Base-by-base conservation (phyloP, 2,888 invertebrate species). In the Pollenia labialis region DNA sequence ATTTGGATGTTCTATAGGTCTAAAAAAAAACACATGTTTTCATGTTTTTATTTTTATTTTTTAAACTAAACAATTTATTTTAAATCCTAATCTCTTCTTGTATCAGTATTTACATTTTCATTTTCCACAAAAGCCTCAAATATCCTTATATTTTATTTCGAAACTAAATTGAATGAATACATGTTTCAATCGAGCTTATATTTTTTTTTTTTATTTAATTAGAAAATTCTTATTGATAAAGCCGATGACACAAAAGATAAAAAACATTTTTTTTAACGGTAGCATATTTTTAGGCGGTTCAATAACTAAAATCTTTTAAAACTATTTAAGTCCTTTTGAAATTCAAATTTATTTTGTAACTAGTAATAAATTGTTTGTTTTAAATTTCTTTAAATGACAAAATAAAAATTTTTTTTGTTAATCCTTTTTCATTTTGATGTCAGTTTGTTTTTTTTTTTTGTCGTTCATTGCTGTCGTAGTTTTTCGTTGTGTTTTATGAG, bases 401-500 rank as follows among this genome's bases (percentile, higher is more conserved):
- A 23, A 42, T 10, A 42, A 62, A 62, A 1, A 60, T 44, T 68
- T 32, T 32, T 32, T 32, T 32, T 6, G 4, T 32, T 32, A 32
- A 48, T 62, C n/a, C 42, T 48, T 14, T 48, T 74, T 62, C 12
- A 16, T 56, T 56, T 56, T 64, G 1, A n/a, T 64, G 64, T 18
- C 40, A 16, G 32, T 4, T 23, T 23, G 32, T 4, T 23, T 23
- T 23, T 23, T 2, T 23, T 23, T 40, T 46, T 74, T 64, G 16
- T 46, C 14, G 32, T 64, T 52, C 60, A 23, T 81, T 71, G 54
- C 23, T 60, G 23, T 40, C 60, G 60, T 66, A 64, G 58, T 71
- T 68, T 46, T 66, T 75, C 74, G 32, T 74, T 32, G 79, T 86
- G 46, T 72, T 88, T 86, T 86, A 85, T 88, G 87, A 88, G 81